A percentile compares a stretch with the other conserved stretches of the same genome.
Conservation (phyloP, 2,888 invertebrate species). For the Idaea aversata region DNA sequence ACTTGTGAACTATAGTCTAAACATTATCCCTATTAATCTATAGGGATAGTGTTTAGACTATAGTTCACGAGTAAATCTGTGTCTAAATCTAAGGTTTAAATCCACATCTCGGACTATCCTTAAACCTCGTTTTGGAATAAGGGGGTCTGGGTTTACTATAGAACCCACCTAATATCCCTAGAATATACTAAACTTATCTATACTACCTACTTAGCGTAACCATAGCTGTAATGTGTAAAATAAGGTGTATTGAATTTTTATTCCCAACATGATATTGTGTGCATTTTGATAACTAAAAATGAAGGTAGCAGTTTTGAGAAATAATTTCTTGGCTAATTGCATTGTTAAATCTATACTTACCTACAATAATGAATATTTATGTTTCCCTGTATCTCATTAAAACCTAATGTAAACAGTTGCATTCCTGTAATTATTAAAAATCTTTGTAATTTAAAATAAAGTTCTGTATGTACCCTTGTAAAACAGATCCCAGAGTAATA, state of each 20-base stretch:
- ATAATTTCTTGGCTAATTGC: neutral
- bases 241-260: neutral
- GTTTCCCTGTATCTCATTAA: neutral
- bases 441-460: neutral
- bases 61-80: too few species aligned
- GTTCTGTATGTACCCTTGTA: neutral
- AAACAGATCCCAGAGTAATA: neutral
- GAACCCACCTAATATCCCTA: neutral
- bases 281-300: slow-evolving; percentile 7
- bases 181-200: neutral
- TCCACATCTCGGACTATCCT: too few species aligned
- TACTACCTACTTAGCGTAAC: neutral
- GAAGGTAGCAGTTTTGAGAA: neutral
- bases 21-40: too few species aligned
- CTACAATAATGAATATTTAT: neutral
- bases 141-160: too few species aligned
- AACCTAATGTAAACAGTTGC: neutral
- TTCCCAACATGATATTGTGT: slow-evolving; percentile 1
- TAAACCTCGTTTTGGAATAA: too few species aligned
- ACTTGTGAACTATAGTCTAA: too few species aligned
- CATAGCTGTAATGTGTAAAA: neutral
- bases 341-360: neutral
- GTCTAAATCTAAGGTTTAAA: too few species aligned
- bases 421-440: too few species aligned
- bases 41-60: too few species aligned